Base-by-base conservation (phyloP, 2,888 invertebrate genomes). In the Augochlorella aurata region DNA sequence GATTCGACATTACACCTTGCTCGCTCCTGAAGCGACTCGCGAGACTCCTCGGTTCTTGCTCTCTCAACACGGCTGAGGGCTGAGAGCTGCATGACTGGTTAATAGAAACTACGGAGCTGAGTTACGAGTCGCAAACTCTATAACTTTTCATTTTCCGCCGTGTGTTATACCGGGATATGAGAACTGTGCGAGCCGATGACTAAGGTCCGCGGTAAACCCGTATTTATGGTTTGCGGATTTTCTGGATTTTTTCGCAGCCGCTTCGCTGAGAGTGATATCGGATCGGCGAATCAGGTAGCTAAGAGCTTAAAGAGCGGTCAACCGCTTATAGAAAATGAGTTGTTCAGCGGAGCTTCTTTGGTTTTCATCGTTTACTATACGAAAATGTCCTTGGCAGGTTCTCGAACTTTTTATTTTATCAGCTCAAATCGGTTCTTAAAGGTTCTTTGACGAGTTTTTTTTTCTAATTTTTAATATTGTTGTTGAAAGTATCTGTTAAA, bases 1-100 rank as follows among this genome's bases (percentile, higher is more conserved):
- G 78, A 79, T 82, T 82, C 83, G 84, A 87, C 86, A 77, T 86
- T 88, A 86, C 87, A 88, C 88, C 88, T 88, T 88, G 86, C 86
- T 82, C 70, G 81, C 74, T 75, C 75, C 79, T 83, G 77, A 82
- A 83, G 72, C 72, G 76, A 71, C 82, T 82, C 74, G 44, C 66
- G 52, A 63, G 69, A 21, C 52, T 63, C 52, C 47, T 74, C 69
- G 61, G 44, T 67, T 79, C 77, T 83, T 75, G 72, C 66, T 68
- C 74, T 54, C 52, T 38, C 29, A 38, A 16, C 66, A 38, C 45
- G 29, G 47, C 18, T 10, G 10, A 18, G 54, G n/a, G 44, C 18
- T 52, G 49, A 45, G 3, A 58, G 74, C 44, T 52, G 29, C 54
- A 18, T 72, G 77, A 78, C 80, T 80, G 74, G 85, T 83, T 87